Base-by-base conservation (phyloP, 2,797 vertebrate genomes). In the Gallinago nigripennis region DNA sequence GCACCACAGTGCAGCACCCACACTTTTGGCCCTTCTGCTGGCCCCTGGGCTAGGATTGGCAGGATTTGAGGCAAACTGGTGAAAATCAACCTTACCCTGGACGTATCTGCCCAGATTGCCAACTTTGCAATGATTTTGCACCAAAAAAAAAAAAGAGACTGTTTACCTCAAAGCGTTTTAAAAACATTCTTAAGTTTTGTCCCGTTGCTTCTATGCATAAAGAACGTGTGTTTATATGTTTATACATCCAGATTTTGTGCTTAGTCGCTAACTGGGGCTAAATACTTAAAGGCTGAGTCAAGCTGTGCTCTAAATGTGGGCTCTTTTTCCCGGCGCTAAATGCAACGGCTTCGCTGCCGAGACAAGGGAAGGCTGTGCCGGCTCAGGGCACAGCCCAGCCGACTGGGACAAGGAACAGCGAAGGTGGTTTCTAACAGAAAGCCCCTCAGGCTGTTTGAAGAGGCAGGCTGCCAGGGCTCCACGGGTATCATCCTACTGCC, bases 211-310 rank as follows among this genome's bases (percentile, higher is more conserved):
- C 45, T 84, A 35, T 70, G 64, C 68, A 30, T 82, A 82, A 70
- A 48, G 63, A 76, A 88, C 8, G 15, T 11, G 46, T 80, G 65
- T 81, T 92, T 83, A 12, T 76, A 21, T 58, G 60, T 92, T 94
- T 88, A 79, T 70, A 84, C 60, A 64, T 39, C 17, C 50, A 68
- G 88, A 68, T 82, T 84, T 91, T 77, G 56, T 73, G 78, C 78
- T 83, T 70, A 5, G 9, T 92, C 15, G 19, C 85, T 86, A 84
- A 88, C 88, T 77, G 35, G 63, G 2, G 8, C 51, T 45, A 48
- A 92, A 93, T 91, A 75, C 50, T 92, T 94, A 12, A 31, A 86
- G 87, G 82, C 61, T 96, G 95, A 97, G 73, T 92, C 91, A 92
- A 84, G n/a, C 75, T 54, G 57, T n/a, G 45, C 70, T 53, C 28